A percentile compares a stretch with the other conserved stretches of the same genome.
phyloP scores from a whole-genome alignment of 2,888 invertebrate species.

The Lithophane ornitopus region DNA sequence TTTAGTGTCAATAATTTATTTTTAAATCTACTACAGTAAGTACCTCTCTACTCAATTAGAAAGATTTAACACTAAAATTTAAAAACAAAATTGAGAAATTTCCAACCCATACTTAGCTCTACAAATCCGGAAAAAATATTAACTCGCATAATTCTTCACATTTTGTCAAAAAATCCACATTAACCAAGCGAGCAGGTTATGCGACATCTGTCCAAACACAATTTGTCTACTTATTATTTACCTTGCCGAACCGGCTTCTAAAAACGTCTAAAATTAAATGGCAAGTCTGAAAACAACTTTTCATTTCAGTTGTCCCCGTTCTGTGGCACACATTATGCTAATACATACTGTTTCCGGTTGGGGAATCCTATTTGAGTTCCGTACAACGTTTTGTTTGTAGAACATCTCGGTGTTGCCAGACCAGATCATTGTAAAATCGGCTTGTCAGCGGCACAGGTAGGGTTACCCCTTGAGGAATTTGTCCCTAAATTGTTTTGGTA shows the following conservation, averaged over 20 bases:
- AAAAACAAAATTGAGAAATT: neutral
- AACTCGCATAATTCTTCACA: neutral
- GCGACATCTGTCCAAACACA: slow-evolving; percentile 48
- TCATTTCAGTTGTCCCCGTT: slow-evolving; percentile 76
- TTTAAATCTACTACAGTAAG: neutral
- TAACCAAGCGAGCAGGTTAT: slow-evolving; percentile 1
- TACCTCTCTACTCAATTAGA: neutral
- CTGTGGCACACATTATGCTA: slow-evolving; percentile 72
- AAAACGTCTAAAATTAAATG: slow-evolving; percentile 59
- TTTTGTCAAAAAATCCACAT: slow-evolving; percentile 3
- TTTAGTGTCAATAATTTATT: too few relatives aligned
- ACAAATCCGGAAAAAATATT: neutral
- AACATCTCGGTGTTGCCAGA: slow-evolving; percentile 43
- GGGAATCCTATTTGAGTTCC: slow-evolving; percentile 66
- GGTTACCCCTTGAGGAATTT: slow-evolving; percentile 28
- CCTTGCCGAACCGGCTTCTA: slow-evolving; percentile 68
- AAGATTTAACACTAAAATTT: neutral
- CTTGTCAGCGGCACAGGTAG: slow-evolving; percentile 46
- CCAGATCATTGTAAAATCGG: slow-evolving; percentile 54
- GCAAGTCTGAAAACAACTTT: slow-evolving; percentile 78
- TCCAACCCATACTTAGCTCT: neutral
- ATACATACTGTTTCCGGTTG: slow-evolving; percentile 70
- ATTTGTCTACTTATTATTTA: slow-evolving; percentile 46
- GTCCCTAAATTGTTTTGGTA: slow-evolving; percentile 19
- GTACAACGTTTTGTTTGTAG: slow-evolving; percentile 70